A percentile compares a stretch with the other conserved stretches of the same genome.
These are phyloP conservation scores for Quadriops clusia DNA, from an alignment of 2,888 invertebrate genomes.

Conservation along the genomic window DNA sequence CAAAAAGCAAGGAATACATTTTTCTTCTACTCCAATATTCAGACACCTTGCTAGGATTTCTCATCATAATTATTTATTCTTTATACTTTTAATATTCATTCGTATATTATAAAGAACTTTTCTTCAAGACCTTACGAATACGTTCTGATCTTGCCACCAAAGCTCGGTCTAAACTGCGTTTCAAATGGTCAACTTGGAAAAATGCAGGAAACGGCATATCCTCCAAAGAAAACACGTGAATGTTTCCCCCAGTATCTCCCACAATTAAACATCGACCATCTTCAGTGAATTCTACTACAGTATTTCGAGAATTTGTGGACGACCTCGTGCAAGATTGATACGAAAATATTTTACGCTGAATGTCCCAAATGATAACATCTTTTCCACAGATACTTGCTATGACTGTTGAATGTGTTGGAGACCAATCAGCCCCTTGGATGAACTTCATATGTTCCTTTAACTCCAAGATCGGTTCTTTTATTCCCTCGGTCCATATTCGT, in stretches of 20 bases:
- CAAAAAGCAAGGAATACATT: too few relatives aligned
- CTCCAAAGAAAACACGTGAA: constrained; percentile 57
- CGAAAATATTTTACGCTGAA: constrained; percentile 56
- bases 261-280: constrained; percentile 59
- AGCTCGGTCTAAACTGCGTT: too few relatives aligned
- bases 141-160: too few relatives aligned
- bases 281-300: constrained; percentile 49
- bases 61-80: too few relatives aligned
- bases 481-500: constrained; percentile 60
- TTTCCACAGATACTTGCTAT: constrained; percentile 55
- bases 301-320: constrained; percentile 37
- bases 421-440: constrained; percentile 51
- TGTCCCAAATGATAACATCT: constrained; percentile 66
- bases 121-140: too few relatives aligned
- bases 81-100: too few relatives aligned
- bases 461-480: constrained; percentile 40
- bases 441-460: constrained; percentile 38
- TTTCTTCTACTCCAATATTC: too few relatives aligned
- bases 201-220: constrained; percentile 65
- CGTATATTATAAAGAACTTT: too few relatives aligned
- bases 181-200: constrained; percentile 50
- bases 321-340: constrained; percentile 50
- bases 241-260: constrained; percentile 54
- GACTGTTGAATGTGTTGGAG: constrained; percentile 63
- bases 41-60: too few relatives aligned